Conservation (phyloP, 2,113 vertebrate genomes). For the Corythaeola cristata region DNA sequence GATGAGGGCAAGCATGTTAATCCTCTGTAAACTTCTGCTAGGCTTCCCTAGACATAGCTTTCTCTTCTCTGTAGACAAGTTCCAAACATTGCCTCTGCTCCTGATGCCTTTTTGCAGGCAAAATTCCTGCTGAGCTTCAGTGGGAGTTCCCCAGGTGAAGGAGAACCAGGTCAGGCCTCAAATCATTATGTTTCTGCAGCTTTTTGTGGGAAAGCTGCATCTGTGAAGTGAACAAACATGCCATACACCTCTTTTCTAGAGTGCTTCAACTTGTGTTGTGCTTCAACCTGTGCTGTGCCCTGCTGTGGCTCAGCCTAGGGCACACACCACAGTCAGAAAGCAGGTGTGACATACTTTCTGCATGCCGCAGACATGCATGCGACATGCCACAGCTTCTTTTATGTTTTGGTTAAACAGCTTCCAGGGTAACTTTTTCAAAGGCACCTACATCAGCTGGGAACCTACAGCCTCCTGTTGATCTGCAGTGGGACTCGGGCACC, state of each 20-base stretch:
- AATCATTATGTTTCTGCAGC: not conserved
- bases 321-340: not conserved
- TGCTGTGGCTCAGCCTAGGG: not conserved
- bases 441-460: not conserved
- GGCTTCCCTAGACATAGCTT: not conserved
- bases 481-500: not conserved
- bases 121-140: not conserved
- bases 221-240: not conserved
- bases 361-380: not conserved
- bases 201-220: not conserved
- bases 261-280: not conserved
- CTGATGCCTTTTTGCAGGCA: not conserved
- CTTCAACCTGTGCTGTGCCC: not conserved
- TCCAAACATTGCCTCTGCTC: not conserved
- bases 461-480: not conserved
- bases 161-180: not conserved
- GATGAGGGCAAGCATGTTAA: fast-evolving
- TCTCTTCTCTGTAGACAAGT: not conserved
- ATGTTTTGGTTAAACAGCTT: conserved; percentile 27
- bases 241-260: not conserved
- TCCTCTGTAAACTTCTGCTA: not conserved
- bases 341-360: conserved; percentile 66
- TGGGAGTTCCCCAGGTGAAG: not conserved
- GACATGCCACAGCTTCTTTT: not conserved
- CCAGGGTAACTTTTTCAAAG: conserved; percentile 19